phyloP scores from a whole-genome alignment of 37 sponge, comb jelly and placozoan species.

The Diacarnus erythraeanus region DNA sequence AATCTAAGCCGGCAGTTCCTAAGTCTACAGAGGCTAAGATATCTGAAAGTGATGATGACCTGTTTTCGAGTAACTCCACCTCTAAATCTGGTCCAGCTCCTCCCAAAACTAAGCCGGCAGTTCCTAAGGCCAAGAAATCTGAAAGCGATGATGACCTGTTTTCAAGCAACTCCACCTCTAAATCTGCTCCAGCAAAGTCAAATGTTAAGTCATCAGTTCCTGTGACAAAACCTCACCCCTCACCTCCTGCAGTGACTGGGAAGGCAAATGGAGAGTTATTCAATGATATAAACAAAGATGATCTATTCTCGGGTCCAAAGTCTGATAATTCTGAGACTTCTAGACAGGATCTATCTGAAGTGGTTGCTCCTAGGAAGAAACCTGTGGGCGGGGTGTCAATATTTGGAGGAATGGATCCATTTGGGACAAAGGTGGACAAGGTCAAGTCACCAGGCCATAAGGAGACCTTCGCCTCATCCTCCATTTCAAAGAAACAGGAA shows the following conservation, averaged over 20 bases:
- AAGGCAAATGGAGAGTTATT: slow-evolving; percentile 9
- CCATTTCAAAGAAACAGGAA: background rate
- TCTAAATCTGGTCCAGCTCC: background rate
- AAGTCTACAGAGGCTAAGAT: background rate
- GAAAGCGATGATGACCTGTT: slow-evolving; percentile 11
- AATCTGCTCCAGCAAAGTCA: background rate
- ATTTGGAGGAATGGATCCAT: slow-evolving; percentile 65
- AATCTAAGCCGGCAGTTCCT: background rate
- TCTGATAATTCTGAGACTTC: background rate
- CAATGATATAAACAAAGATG: slow-evolving; percentile 17
- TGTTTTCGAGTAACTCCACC: background rate
- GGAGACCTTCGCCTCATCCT: background rate
- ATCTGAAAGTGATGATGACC: slow-evolving; percentile 3
- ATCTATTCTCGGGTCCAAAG: slow-evolving; percentile 17
- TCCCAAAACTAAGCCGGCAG: background rate
- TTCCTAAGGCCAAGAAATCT: background rate
- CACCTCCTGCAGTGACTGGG: background rate
- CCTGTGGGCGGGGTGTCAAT: slow-evolving; percentile 64
- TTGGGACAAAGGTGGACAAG: background rate
- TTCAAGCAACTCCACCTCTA: background rate
- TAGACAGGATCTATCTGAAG: background rate
- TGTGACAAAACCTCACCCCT: background rate
- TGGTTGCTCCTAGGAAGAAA: slow-evolving; percentile 31
- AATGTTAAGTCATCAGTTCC: background rate
- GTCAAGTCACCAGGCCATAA: background rate